Percentiles rank a stretch among this genome's conserved stretches.
phyloP scores from a whole-genome alignment of 2,113 vertebrate species.

The Paraplagusia blochii region DNA sequence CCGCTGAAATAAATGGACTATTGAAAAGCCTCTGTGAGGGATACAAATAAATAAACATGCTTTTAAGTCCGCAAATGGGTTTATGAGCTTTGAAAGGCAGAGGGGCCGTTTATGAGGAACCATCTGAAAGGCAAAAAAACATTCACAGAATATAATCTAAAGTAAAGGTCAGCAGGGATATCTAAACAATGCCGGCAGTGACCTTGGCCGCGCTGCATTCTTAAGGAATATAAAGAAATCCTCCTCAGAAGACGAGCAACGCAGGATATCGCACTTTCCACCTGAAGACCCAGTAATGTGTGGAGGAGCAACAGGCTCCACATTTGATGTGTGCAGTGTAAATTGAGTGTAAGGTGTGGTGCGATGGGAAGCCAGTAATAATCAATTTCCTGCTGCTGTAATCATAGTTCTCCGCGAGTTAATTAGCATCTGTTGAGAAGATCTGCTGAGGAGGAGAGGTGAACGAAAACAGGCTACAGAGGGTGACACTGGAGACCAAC shows the following conservation, averaged over 20 bases:
- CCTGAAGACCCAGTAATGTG: constrained; percentile 36
- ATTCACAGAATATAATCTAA: constrained; percentile 18
- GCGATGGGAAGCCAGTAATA: constrained; percentile 58
- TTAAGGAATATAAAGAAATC: constrained; percentile 21
- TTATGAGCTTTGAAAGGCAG: constrained; percentile 34
- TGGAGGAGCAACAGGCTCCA: constrained; percentile 46
- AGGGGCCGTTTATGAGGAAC: constrained; percentile 24
- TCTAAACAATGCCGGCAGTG: constrained; percentile 15
- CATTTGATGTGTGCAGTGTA: constrained; percentile 56
- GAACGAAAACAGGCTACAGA: constrained; percentile 21
- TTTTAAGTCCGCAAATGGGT: constrained; percentile 41
- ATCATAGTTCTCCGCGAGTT: constrained; percentile 68
- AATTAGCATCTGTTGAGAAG: constrained; percentile 61
- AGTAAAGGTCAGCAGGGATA: constrained; percentile 39
- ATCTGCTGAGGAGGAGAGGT: constrained; percentile 28
- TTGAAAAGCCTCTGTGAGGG: constrained; percentile 17
- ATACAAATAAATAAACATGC: constrained; percentile 39
- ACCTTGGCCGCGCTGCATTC: neutral
- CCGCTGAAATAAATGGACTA: constrained; percentile 1
- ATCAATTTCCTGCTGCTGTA: constrained; percentile 72
- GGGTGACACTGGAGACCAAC: constrained; percentile 37
- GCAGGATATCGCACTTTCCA: constrained; percentile 13
- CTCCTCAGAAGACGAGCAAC: constrained; percentile 23
- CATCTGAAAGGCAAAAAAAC: constrained; percentile 18
- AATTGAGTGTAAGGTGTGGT: constrained; percentile 56